These are phyloP conservation scores for Melanocharis versteri DNA, from an alignment of 2,113 vertebrate genomes.

Conservation along the genomic window DNA sequence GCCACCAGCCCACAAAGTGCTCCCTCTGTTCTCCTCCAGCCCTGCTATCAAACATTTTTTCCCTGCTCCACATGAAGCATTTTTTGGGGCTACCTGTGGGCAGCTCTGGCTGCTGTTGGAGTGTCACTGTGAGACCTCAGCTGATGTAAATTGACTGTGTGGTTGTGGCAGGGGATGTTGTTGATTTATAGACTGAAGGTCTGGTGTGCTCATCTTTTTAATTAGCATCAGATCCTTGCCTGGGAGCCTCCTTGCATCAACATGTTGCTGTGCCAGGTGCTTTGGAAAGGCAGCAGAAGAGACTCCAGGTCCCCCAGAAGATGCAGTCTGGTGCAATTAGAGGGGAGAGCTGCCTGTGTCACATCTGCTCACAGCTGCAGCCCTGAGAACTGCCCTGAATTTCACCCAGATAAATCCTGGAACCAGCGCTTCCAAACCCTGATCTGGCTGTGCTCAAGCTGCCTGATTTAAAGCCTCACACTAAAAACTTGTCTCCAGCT, in stretches of 20 bases:
- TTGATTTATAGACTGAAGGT: background rate
- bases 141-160: background rate
- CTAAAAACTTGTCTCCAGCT: background rate
- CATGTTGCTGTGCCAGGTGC: background rate
- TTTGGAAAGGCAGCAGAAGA: background rate
- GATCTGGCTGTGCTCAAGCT: background rate
- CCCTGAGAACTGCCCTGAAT: background rate
- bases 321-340: background rate
- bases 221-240: background rate
- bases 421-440: background rate
- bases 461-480: background rate
- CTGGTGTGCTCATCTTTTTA: background rate
- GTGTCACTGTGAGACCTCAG: background rate
- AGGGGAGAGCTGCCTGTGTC: background rate
- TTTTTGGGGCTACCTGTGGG: background rate
- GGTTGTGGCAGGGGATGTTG: background rate
- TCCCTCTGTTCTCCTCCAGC: background rate
- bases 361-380: background rate
- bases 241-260: background rate
- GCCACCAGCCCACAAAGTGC: background rate
- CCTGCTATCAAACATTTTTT: accelerated
- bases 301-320: background rate
- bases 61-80: accelerated
- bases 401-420: background rate
- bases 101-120: background rate